Evolutionary conservation across 2,113 vertebrate species (phyloP).

Genomic region (Antechinus stuartii): DNA sequence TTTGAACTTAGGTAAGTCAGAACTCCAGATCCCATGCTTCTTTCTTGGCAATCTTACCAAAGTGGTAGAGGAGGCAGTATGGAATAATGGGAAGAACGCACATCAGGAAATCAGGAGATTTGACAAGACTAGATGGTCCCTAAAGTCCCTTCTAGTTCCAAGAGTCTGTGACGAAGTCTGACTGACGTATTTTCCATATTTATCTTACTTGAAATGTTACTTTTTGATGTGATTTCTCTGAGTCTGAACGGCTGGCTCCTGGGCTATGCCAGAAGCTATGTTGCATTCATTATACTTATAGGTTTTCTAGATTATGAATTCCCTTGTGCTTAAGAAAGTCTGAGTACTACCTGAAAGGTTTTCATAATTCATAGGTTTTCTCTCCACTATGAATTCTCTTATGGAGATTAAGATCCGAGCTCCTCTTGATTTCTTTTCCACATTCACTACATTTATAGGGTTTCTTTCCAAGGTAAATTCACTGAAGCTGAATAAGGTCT

Average conservation of each 20-base stretch:
- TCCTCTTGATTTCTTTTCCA: neutral
- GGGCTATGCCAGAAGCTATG: conserved; percentile 5
- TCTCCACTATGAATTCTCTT: conserved; percentile 4
- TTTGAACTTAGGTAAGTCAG: neutral
- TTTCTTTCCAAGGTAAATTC: neutral
- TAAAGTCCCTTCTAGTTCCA: neutral
- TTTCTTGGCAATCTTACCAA: neutral
- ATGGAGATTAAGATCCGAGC: neutral
- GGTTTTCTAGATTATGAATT: conserved; percentile 4
- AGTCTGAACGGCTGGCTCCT: neutral
- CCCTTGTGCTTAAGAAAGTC: neutral
- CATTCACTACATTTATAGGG: neutral
- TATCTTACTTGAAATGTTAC: neutral
- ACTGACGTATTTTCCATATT: neutral
- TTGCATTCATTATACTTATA: neutral
- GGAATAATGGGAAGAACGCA: neutral
- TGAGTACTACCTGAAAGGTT: neutral
- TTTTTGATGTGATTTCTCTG: neutral
- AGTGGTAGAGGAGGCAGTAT: neutral
- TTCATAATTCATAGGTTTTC: neutral
- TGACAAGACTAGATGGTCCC: neutral
- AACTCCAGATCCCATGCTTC: neutral
- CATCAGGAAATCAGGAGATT: neutral
- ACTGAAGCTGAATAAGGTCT: neutral
- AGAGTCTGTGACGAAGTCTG: neutral